Base-by-base conservation (phyloP, 2,888 invertebrate genomes). In the Scaeva pyrastri region DNA sequence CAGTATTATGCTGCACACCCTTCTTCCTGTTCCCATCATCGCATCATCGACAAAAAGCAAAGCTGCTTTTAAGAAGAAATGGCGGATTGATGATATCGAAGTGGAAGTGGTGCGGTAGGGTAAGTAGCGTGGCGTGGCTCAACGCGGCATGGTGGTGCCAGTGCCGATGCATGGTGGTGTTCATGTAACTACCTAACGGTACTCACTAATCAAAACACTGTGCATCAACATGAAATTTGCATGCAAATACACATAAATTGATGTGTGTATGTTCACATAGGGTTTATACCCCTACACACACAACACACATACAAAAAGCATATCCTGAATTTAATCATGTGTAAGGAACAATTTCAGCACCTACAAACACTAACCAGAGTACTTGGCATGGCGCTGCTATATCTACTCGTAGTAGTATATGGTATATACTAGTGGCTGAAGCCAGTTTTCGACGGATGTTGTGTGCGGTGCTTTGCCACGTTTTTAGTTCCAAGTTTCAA, bases 321-420 rank as follows among this genome's bases (percentile, higher is more conserved):
- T 72, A 75, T 75, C 66, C 64, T 77, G 81, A 12, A 85, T 76
- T 85, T 75, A 80, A 80, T 85, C 84, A 85, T 85, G 76, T 80
- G 75, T 76, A 80, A 80, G 80, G 68, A 80, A 76, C 60, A 60
- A 56, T 80, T 80, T 80, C 80, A 85, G 72, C 76, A 70, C 72
- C 62, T 79, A 68, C 31, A 31, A 31, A 31, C n/a, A n/a, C 31
- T 39, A 68, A 68, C 68, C 68, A 23, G 68, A 52, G 23, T n/a
- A 31, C 16, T 50, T 36, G 52, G 10, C 12, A 6, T 45, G 16
- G 26, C 36, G 31, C 31, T 31, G 31, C 31, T 31, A 31, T 31
- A 31, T 31, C 5, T 31, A 31, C 8, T 31, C 8, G 6, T 7
- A 31, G 31, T 31, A 8, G 5, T 31, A 5, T 31, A 5, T 4